Evolutionary conservation across 2,888 invertebrate genomes (phyloP), one percentile per base, ranked within the genome.

Genomic region (Mesoligia furuncula): DNA sequence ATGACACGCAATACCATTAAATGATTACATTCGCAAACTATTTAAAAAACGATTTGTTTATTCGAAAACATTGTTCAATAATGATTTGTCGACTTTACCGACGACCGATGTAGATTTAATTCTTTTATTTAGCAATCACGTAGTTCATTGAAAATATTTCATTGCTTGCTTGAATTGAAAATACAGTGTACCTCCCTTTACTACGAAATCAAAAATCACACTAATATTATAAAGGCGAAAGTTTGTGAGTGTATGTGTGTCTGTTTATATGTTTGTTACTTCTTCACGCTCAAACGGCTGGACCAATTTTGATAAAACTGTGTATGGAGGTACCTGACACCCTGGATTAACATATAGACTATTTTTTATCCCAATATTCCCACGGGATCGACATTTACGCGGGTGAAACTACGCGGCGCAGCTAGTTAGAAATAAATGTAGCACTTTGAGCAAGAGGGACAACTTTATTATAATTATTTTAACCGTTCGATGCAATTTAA

Each of bases 1-100:
- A 88, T 87, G 80, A 81, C 67, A 66, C 73, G 67, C 80, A 57
- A 68, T 75, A 73, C 72, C 68, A 67, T 61, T 76, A 31, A 36
- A 79, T 62, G 65, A 45, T 39, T 69, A 54, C 48, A n/a, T 20
- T 66, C 45, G 59, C 45, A 81, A 81, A 79, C 39, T 62, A 24
- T 71, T 78, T 62, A 24, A 65, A 66, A 54, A 61, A 20, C 27
- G 17, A 48, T 82, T 31, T 57, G 8, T 69, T 15, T 65, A n/a
- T 74, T 64, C 0, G 6, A 6, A 51, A 45, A 61, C 7, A 17
- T 17, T 24, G 11, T 39, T 61, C 13, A 24, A 15, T 13, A 48
- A 45, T 1, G 7, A n/a, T 36, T 15, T 36, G 20, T 51, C 15
- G 51, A 59, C n/a, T 54, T 39, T 31, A 24, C 39, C 7, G 6